Percentiles rank a stretch among this genome's conserved stretches.
Evolutionary conservation across 2,888 invertebrate species (phyloP).

Genomic region (Agrochola litura): DNA sequence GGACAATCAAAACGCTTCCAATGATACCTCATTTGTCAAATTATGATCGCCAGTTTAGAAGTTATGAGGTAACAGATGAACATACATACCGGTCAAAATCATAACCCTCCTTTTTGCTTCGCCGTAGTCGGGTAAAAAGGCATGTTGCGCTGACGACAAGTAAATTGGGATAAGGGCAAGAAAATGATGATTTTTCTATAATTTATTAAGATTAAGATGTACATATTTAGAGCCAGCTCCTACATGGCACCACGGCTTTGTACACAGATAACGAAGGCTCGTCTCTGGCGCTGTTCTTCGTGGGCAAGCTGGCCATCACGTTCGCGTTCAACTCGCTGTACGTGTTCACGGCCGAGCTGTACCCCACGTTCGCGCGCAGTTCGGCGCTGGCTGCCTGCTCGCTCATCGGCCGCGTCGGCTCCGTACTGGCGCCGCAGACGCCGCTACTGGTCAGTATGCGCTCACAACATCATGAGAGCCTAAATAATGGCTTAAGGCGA

Average conservation of each 20-base stretch:
- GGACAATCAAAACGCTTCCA: too few relatives aligned
- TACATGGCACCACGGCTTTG: not conserved
- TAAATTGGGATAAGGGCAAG: not conserved
- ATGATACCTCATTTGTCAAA: too few relatives aligned
- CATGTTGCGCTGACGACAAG: not conserved
- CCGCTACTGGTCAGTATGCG: conserved; percentile 89
- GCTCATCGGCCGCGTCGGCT: conserved; percentile 93
- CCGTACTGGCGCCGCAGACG: conserved; percentile 93
- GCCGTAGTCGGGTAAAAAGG: not conserved
- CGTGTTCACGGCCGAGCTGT: conserved; percentile 93
- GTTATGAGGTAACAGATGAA: too few relatives aligned
- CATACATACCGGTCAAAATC: too few relatives aligned
- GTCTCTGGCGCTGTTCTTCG: conserved; percentile 87
- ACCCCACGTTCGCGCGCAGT: conserved; percentile 92
- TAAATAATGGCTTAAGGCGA: not conserved
- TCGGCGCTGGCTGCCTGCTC: conserved; percentile 92
- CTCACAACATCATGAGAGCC: not conserved
- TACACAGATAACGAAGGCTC: conserved; percentile 78
- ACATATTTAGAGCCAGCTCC: not conserved
- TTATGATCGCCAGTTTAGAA: too few relatives aligned
- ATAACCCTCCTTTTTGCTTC: too few relatives aligned
- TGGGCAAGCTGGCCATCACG: conserved; percentile 92
- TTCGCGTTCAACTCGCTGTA: conserved; percentile 92
- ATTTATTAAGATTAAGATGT: not conserved
- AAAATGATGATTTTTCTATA: not conserved